These are phyloP conservation scores for Stegana nigrithorax DNA, from an alignment of 2,888 invertebrate genomes.

Conservation along the genomic window DNA sequence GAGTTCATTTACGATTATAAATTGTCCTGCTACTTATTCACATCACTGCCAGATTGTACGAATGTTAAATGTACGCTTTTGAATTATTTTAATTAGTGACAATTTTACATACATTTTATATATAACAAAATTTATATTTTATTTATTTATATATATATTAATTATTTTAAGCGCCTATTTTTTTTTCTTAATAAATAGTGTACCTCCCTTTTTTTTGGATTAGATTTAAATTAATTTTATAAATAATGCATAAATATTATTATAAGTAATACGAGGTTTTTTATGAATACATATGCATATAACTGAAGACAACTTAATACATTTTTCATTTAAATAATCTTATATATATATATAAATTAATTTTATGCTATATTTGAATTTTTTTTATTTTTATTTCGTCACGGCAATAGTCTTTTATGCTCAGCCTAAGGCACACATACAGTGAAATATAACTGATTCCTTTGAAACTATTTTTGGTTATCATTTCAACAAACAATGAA, in stretches of 20 bases:
- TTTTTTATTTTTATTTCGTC: neutral
- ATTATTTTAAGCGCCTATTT: neutral
- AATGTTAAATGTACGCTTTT: constrained; percentile 65
- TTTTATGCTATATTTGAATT: no score
- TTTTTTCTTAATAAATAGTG: neutral
- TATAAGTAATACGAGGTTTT: constrained; percentile 37
- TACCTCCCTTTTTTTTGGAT: constrained; percentile 4
- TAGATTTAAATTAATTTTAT: constrained; percentile 10
- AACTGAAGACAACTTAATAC: constrained; percentile 20
- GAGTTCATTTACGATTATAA: constrained; percentile 67
- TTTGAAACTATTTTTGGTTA: no score
- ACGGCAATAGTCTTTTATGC: no score
- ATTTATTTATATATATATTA: neutral
- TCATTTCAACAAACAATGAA: no score
- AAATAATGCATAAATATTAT: constrained; percentile 28
- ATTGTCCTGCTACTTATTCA: constrained; percentile 67
- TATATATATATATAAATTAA: no score
- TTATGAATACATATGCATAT: constrained; percentile 26
- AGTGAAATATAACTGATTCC: no score
- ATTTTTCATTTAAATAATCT: neutral
- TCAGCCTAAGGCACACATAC: no score
- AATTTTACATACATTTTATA: no score
- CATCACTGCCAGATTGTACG: constrained; percentile 68
- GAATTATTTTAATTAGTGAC: constrained; percentile 53
- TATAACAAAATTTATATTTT: neutral